phyloP scores from a whole-genome alignment of 2,888 invertebrate species.

The Megaustenia siamemsis region DNA sequence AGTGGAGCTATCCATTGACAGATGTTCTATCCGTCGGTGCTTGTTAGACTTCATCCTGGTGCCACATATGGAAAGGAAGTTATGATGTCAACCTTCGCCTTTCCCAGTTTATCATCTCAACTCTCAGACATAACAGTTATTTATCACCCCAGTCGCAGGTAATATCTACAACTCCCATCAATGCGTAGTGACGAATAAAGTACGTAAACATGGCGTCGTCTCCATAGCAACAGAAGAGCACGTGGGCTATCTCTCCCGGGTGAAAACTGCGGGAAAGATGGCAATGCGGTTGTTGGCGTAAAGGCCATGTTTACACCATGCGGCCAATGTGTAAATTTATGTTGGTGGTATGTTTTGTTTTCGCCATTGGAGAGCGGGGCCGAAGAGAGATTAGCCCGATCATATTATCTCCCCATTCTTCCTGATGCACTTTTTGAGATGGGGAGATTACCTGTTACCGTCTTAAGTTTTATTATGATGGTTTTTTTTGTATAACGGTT shows the following conservation, averaged over 20 bases:
- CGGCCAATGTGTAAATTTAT: slow-evolving; percentile 53
- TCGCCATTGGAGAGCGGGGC: slow-evolving; percentile 47
- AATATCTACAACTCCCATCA: slow-evolving; percentile 46
- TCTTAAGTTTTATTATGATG: slow-evolving; percentile 32
- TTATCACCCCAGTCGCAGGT: slow-evolving; percentile 43
- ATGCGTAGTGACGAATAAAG: slow-evolving; percentile 18
- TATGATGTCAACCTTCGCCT: background rate
- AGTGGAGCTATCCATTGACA: too few relatives aligned
- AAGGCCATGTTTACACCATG: slow-evolving; percentile 50
- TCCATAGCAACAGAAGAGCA: slow-evolving; percentile 40
- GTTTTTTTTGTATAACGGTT: background rate
- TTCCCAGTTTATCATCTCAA: background rate
- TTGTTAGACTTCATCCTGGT: too few relatives aligned
- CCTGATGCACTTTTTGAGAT: slow-evolving; percentile 45
- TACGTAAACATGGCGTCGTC: slow-evolving; percentile 51
- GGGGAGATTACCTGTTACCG: slow-evolving; percentile 28
- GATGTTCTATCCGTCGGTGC: too few relatives aligned
- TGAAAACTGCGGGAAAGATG: slow-evolving; percentile 27
- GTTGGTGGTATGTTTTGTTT: slow-evolving; percentile 52
- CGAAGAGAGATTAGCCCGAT: slow-evolving; percentile 48
- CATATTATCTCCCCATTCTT: slow-evolving; percentile 42
- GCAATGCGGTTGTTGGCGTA: slow-evolving; percentile 14
- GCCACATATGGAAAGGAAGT: background rate
- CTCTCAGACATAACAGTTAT: slow-evolving; percentile 45
- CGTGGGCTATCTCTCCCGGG: slow-evolving; percentile 44